phyloP scores from a whole-genome alignment of 2,888 invertebrate genomes.

The Andricus quercusramuli region DNA sequence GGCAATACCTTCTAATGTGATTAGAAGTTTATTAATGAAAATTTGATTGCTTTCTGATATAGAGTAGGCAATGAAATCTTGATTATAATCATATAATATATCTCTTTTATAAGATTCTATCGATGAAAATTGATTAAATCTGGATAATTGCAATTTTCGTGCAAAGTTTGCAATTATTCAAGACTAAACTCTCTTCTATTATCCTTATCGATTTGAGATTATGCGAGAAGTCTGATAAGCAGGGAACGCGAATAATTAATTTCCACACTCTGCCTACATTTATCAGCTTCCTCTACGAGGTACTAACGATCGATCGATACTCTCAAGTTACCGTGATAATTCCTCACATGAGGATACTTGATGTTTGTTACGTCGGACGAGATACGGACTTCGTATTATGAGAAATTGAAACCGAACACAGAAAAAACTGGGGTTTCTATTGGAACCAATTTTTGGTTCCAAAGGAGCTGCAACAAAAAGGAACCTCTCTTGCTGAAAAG shows the following conservation, averaged over 20 bases:
- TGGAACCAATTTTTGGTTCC: too few species aligned
- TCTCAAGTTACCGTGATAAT: constrained; percentile 45
- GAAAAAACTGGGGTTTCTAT: too few species aligned
- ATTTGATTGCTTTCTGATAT: neutral
- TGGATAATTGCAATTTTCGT: neutral
- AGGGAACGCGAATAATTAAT: constrained; percentile 26
- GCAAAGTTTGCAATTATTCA: neutral
- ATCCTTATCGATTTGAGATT: constrained; percentile 12
- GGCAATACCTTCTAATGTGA: neutral
- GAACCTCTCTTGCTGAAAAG: too few species aligned
- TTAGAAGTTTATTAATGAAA: neutral
- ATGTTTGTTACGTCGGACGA: constrained; percentile 15
- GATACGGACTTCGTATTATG: constrained; percentile 25
- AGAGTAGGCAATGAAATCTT: too few species aligned
- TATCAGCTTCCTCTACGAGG: constrained; percentile 35
- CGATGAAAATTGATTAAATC: neutral
- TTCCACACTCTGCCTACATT: constrained; percentile 31
- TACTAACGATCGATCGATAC: constrained; percentile 41
- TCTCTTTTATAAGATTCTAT: neutral
- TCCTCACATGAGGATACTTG: constrained; percentile 41
- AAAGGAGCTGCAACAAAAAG: too few species aligned
- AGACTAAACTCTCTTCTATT: constrained; percentile 28
- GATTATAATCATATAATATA: too few species aligned
- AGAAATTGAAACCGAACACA: constrained; percentile 7
- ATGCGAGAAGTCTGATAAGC: constrained; percentile 19